Conservation (phyloP, 2,888 invertebrate species). For the Athetis lepigone region DNA sequence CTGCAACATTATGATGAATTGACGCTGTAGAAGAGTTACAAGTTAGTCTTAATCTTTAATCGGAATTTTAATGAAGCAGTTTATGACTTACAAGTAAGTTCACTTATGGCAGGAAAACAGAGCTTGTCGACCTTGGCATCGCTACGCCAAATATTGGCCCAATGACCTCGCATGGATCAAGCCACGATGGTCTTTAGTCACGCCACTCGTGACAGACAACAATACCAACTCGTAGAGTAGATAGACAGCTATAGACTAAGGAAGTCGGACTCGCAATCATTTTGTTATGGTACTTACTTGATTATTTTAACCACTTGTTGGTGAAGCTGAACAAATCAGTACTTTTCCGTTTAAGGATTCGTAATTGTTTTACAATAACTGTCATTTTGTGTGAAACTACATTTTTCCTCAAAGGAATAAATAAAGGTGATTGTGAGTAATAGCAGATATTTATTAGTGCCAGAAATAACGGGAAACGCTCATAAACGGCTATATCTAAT, state of each 20-base stretch:
- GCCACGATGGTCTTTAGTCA: conserved; percentile 83
- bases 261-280: conserved; percentile 54
- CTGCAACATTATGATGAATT: conserved; percentile 30
- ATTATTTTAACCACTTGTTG: conserved; percentile 49
- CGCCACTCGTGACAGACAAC: conserved; percentile 74
- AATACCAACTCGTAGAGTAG: conserved; percentile 51
- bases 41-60: conserved; percentile 59
- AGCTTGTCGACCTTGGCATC: conserved; percentile 78
- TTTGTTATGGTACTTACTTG: conserved; percentile 49
- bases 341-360: background rate
- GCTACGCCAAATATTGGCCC: conserved; percentile 80
- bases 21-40: conserved; percentile 49
- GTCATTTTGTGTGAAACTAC: too few relatives aligned
- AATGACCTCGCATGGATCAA: conserved; percentile 80
- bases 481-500: background rate
- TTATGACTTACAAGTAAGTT: conserved; percentile 62
- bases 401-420: background rate
- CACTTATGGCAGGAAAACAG: conserved; percentile 65
- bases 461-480: background rate
- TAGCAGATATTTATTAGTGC: background rate
- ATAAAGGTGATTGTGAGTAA: background rate
- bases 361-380: background rate
- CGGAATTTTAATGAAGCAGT: conserved; percentile 70
- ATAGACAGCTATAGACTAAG: conserved; percentile 40
- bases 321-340: conserved; percentile 38